Percentiles rank a stretch among this genome's conserved stretches.
phyloP scores from a whole-genome alignment of 1,140 invertebrate genomes.

The Hetaerina americana region DNA sequence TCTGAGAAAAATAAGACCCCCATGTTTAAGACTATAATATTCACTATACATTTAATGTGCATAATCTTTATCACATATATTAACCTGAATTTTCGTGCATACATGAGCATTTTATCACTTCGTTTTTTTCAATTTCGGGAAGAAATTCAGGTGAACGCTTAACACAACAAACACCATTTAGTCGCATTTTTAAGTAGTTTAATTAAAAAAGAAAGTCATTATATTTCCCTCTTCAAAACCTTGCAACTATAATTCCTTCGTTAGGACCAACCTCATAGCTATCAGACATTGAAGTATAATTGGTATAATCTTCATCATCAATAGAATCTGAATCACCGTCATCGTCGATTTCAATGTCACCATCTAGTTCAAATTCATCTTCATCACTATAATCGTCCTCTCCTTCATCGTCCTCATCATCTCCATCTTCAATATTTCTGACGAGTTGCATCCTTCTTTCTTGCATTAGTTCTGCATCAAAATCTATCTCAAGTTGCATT shows the following conservation, averaged over 20 bases:
- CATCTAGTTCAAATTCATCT: neutral
- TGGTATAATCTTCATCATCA: conserved; percentile 4
- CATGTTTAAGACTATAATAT: too few relatives aligned
- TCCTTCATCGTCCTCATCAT: conserved; percentile 7
- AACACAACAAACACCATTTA: too few relatives aligned
- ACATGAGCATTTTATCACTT: too few relatives aligned
- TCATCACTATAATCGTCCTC: conserved; percentile 3
- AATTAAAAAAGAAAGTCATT: too few relatives aligned
- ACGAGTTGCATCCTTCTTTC: neutral
- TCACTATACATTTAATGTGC: too few relatives aligned
- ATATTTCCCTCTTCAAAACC: too few relatives aligned
- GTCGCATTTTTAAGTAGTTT: too few relatives aligned
- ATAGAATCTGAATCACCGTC: neutral
- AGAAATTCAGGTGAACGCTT: too few relatives aligned
- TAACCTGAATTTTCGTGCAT: too few relatives aligned
- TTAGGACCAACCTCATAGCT: neutral
- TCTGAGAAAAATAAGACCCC: too few relatives aligned
- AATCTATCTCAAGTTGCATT: conserved; percentile 38
- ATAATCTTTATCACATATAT: too few relatives aligned
- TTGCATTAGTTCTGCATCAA: conserved; percentile 18
- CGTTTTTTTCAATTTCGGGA: too few relatives aligned
- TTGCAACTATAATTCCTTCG: neutral
- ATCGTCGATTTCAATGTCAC: conserved; percentile 1
- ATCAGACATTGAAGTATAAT: neutral
- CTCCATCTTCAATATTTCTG: neutral